Evolutionary conservation across 1,140 invertebrate species (phyloP).

Genomic region (Bombyx mori): DNA sequence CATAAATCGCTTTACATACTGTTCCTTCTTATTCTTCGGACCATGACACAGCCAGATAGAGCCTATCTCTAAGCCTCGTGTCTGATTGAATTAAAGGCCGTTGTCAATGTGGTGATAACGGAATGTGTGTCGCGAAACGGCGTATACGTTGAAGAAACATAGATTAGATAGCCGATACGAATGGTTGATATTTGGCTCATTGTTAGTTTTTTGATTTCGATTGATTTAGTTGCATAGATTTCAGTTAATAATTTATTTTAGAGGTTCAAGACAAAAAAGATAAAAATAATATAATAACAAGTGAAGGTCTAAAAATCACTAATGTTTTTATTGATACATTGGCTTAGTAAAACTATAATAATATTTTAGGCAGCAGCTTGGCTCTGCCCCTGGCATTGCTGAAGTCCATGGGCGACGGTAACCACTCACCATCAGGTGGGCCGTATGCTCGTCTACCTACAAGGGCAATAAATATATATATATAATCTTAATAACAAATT

Average conservation of each 20-base stretch:
- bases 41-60: slow-evolving; percentile 37
- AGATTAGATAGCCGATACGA: slow-evolving; percentile 5
- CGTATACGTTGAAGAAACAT: slow-evolving; percentile 7
- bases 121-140: slow-evolving; percentile 15
- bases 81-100: slow-evolving; percentile 49
- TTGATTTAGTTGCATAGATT: too few species aligned
- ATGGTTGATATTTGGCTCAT: too few species aligned
- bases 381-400: too few species aligned
- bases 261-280: neutral
- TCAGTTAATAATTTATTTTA: neutral
- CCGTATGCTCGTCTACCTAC: too few species aligned
- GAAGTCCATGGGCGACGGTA: too few species aligned
- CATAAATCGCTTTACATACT: neutral
- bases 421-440: too few species aligned
- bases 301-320: too few species aligned
- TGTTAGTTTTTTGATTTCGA: too few species aligned
- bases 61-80: slow-evolving; percentile 34
- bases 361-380: too few species aligned
- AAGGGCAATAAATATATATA: too few species aligned
- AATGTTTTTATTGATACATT: too few species aligned
- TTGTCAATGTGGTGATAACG: slow-evolving; percentile 33
- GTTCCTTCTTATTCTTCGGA: slow-evolving; percentile 7
- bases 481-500: neutral
- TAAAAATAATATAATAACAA: neutral
- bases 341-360: too few species aligned